Conservation (phyloP, 2,113 vertebrate genomes). For the Antechinus flavipes region DNA sequence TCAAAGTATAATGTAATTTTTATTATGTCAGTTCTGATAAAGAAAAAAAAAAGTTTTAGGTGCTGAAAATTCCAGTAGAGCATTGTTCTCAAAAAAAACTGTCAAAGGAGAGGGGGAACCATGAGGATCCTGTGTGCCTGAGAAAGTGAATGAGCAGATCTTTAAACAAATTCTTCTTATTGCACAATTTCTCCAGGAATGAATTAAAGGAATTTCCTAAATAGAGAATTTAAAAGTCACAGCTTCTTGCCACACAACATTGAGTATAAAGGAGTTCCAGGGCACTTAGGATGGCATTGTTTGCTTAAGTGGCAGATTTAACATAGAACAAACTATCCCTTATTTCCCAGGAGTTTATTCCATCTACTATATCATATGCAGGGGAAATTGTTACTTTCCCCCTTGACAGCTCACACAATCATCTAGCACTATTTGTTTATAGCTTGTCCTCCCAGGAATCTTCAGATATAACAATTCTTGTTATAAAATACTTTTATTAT, state of each 20-base stretch:
- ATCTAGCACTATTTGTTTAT: not conserved
- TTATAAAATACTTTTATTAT: not conserved
- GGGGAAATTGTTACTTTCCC: conserved; percentile 4
- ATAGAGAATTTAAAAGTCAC: not conserved
- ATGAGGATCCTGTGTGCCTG: not conserved
- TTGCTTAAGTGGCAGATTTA: conserved; percentile 4
- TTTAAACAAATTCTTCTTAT: not conserved
- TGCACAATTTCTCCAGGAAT: not conserved
- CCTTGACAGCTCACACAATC: not conserved
- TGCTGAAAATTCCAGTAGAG: not conserved
- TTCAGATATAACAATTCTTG: conserved; percentile 15
- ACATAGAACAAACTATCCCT: not conserved
- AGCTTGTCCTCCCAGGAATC: not conserved
- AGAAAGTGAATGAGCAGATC: not conserved
- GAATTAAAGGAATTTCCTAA: conserved; percentile 13
- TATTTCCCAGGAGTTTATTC: conserved; percentile 11
- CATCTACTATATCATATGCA: not conserved
- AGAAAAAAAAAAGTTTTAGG: not conserved
- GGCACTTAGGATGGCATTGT: not conserved
- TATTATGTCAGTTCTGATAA: not conserved
- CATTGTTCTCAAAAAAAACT: not conserved
- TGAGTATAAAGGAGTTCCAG: not conserved
- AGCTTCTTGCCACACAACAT: not conserved
- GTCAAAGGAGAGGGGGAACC: not conserved
- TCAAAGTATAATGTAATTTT: not conserved